Conservation (phyloP, 2,888 invertebrate genomes). For the Agrotis puta region DNA sequence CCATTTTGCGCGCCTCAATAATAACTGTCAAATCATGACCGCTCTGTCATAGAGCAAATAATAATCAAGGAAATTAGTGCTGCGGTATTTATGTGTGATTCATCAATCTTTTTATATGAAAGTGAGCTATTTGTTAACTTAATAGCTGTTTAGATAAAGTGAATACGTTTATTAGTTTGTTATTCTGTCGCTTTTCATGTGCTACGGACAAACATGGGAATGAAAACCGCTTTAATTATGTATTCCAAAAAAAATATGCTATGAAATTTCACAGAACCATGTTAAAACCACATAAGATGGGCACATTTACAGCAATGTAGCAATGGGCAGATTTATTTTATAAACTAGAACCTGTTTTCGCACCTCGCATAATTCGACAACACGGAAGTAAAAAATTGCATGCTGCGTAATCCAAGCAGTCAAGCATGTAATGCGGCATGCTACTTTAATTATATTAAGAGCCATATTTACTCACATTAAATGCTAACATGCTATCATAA, state of each 20-base stretch:
- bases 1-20: constrained; percentile 45
- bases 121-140: constrained; percentile 12
- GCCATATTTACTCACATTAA: constrained; percentile 49
- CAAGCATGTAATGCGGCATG: constrained; percentile 29
- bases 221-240: constrained; percentile 3
- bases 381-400: constrained; percentile 30
- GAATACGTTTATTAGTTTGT: constrained; percentile 15
- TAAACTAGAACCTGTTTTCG: constrained; percentile 5
- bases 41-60: constrained; percentile 33
- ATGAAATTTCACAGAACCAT: constrained; percentile 4
- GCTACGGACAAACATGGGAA: background rate
- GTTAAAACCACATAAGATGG: constrained; percentile 3
- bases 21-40: constrained; percentile 39
- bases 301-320: constrained; percentile 2
- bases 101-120: constrained; percentile 20
- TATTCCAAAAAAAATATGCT: constrained; percentile 8
- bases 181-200: background rate
- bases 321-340: too few relatives aligned
- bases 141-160: constrained; percentile 17
- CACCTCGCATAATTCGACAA: constrained; percentile 25
- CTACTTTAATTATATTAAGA: constrained; percentile 52
- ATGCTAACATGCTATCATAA: constrained; percentile 44
- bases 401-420: constrained; percentile 37
- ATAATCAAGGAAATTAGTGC: constrained; percentile 32
- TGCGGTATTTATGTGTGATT: constrained; percentile 16